A percentile compares a stretch with the other conserved stretches of the same genome.
Conservation (phyloP, 2,797 vertebrate genomes). For the Sebastiscus tertius region DNA sequence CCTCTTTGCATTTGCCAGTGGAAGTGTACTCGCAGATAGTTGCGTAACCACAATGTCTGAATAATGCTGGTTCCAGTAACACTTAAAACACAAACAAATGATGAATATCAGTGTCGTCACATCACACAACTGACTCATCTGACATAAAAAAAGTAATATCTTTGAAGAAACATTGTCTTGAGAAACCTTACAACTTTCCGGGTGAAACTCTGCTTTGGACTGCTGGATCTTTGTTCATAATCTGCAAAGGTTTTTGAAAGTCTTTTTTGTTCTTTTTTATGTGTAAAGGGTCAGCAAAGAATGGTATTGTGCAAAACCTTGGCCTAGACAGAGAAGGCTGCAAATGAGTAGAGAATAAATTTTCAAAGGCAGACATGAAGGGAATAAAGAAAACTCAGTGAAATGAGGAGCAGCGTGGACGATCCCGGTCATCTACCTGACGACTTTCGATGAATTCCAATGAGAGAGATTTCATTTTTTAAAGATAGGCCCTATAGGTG, state of each 20-base stretch:
- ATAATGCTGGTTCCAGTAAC: conserved; percentile 12
- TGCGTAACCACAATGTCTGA: conserved; percentile 6
- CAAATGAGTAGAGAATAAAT: conserved; percentile 60
- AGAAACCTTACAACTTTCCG: conserved; percentile 18
- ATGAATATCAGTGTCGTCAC: conserved; percentile 12
- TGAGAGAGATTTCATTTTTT: conserved; percentile 69
- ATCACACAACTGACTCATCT: conserved; percentile 6
- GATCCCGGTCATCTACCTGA: conserved; percentile 53
- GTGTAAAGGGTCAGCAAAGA: conserved; percentile 25
- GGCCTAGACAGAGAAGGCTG: conserved; percentile 32
- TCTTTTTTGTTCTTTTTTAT: conserved; percentile 15
- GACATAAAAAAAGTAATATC: not conserved
- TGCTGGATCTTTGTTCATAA: conserved; percentile 11
- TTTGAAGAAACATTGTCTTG: not conserved
- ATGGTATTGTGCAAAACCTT: conserved; percentile 11
- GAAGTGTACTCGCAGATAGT: not conserved
- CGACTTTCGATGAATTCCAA: conserved; percentile 74
- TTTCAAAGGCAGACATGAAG: conserved; percentile 60
- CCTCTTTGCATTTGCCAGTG: not conserved
- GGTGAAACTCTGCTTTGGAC: conserved; percentile 5
- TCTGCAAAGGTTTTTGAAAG: conserved; percentile 28
- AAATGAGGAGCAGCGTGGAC: conserved; percentile 49
- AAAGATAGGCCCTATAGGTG: conserved; percentile 74
- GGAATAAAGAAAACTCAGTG: conserved; percentile 58
- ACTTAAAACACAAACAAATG: conserved; percentile 3